A percentile compares a stretch with the other conserved stretches of the same genome.
Conservation (phyloP, 1,140 invertebrate genomes). For the Protaetia brevitarsis region DNA sequence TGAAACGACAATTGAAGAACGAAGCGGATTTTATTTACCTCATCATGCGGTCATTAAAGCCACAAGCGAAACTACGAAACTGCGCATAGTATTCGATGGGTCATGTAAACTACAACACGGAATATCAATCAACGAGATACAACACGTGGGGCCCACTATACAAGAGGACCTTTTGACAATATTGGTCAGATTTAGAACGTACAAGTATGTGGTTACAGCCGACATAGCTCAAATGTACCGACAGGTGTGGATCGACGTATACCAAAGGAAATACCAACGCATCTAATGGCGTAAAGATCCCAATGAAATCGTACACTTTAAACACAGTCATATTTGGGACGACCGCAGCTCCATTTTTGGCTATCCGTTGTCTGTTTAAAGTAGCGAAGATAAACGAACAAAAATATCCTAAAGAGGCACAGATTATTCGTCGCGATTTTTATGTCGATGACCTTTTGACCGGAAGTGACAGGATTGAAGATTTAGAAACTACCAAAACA, state of each 20-base stretch:
- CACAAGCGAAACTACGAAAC: conserved; percentile 39
- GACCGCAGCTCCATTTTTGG: conserved; percentile 29
- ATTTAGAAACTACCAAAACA: neutral
- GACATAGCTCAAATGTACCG: conserved; percentile 49
- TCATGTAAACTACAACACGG: conserved; percentile 34
- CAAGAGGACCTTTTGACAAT: conserved; percentile 37
- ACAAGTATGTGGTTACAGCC: conserved; percentile 42
- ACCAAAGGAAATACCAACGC: conserved; percentile 41
- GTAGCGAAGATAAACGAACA: neutral
- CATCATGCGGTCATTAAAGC: conserved; percentile 45
- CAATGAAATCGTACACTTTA: conserved; percentile 22
- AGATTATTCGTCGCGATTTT: neutral
- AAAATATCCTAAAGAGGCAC: neutral
- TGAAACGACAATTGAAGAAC: neutral
- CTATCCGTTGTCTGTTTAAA: conserved; percentile 34
- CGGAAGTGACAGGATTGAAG: neutral
- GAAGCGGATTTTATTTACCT: conserved; percentile 23
- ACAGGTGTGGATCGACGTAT: conserved; percentile 36
- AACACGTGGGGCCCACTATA: conserved; percentile 32
- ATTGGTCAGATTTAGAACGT: conserved; percentile 46
- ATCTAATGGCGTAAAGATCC: conserved; percentile 46
- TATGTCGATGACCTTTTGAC: conserved; percentile 3
- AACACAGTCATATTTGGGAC: conserved; percentile 32
- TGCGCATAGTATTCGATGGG: conserved; percentile 37
- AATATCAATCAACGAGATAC: conserved; percentile 34